Base-by-base conservation (phyloP, 2,888 invertebrate species). In the Tachina grossa region DNA sequence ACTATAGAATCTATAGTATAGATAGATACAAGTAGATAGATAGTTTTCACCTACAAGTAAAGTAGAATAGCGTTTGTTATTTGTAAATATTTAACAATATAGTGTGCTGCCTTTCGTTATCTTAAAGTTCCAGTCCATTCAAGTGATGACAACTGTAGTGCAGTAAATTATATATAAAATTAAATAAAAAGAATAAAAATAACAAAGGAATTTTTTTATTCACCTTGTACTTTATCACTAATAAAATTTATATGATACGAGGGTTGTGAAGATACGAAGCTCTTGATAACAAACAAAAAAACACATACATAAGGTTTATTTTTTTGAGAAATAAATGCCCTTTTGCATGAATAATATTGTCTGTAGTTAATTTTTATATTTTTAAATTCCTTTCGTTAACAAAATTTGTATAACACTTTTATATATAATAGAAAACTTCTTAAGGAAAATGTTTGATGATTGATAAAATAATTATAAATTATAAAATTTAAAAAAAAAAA, bases 31-130 rank as follows among this genome's bases (percentile, higher is more conserved):
- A 0, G 16, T 53, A 47, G 22, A 19, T 9, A 39, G 57, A 76
- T 76, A 76, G 76, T 65, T 76, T 66, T 55, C 31, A 76, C 76
- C 76, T 76, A 55, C 22, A 5, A 31, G 31, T 31, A 2, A 5
- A 31, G 31, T 31, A 2, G n/a, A 45, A 39, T 76, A 1, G 14
- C 14, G n/a, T 22, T 51, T 19, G 16, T 65, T 55, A 19, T 4
- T 8, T 53, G 22, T 53, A 19, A 6, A 19, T 61, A 11, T 63
- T 43, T 55, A 51, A 13, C 14, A 19, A 6, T 31, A 6, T 31
- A 63, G 11, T 9, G 19, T 9, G 2, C 19, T 9, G 2, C 31
- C 31, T 31, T 31, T 31, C 31, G 69, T 61, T 78, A 78, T 68
- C 68, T 69, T 51, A 19, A 59, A 51, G 16, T 59, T 41, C 39